phyloP scores from a whole-genome alignment of 1,140 invertebrate genomes.

The Drosophila ananassae region DNA sequence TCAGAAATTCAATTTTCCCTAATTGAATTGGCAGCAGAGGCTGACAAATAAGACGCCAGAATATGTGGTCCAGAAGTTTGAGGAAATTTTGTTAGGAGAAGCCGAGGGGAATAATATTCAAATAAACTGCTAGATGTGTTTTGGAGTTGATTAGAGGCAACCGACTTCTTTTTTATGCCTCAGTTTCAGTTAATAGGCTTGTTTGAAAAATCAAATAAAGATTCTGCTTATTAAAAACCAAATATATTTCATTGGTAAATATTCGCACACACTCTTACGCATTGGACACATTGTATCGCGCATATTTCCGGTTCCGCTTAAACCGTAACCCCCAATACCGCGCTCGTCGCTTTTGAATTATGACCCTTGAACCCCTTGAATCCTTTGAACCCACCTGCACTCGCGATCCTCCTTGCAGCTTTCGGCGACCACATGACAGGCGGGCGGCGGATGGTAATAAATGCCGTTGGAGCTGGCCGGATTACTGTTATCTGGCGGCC shows the following conservation, averaged over 20 bases:
- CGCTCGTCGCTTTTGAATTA: constrained; percentile 50
- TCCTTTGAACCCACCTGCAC: constrained; percentile 87
- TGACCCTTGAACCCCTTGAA: constrained; percentile 33
- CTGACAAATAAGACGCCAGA: constrained; percentile 4
- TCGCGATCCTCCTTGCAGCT: constrained; percentile 89
- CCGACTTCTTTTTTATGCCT: too few species aligned
- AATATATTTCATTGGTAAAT: too few species aligned
- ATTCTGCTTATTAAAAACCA: too few species aligned
- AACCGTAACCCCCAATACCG: constrained; percentile 30
- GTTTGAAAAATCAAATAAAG: too few species aligned
- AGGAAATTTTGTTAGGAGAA: background rate
- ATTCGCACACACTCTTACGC: background rate
- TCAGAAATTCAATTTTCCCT: constrained; percentile 58
- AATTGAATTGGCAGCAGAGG: constrained; percentile 58
- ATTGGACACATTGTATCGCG: constrained; percentile 14
- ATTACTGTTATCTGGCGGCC: constrained; percentile 87
- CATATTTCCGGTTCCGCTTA: constrained; percentile 68
- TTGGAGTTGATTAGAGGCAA: background rate
- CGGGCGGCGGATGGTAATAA: constrained; percentile 87
- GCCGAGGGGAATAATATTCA: background rate
- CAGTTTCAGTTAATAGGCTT: too few species aligned
- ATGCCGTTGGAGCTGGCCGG: constrained; percentile 80
- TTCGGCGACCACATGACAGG: constrained; percentile 92
- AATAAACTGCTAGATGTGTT: background rate
- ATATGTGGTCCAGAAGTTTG: constrained; percentile 1